Evolutionary conservation across 64 coral and sea anemone species (phyloP).

Genomic region (Montipora sp.): DNA sequence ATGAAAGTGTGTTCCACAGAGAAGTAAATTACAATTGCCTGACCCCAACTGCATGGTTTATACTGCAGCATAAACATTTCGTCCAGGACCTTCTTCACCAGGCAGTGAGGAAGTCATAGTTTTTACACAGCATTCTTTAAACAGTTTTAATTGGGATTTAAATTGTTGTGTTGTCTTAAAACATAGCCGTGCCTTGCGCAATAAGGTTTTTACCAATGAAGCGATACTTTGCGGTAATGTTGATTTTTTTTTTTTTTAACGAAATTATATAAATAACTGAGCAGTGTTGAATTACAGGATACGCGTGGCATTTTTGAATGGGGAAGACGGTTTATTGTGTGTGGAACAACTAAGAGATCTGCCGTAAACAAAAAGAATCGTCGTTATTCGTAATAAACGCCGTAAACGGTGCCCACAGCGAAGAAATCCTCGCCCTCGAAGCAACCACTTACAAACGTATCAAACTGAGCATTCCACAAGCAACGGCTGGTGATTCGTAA

Average conservation of each 20-base stretch:
- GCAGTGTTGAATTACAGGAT: neutral
- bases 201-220: neutral
- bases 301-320: no score
- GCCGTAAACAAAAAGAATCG: neutral
- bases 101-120: neutral
- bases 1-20: neutral
- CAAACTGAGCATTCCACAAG: slow-evolving; percentile 70
- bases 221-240: neutral
- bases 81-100: neutral
- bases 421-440: slow-evolving; percentile 63
- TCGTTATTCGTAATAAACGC: slow-evolving; percentile 65
- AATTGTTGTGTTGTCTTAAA: neutral
- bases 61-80: neutral
- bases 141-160: neutral
- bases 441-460: slow-evolving; percentile 56
- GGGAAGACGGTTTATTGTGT: neutral
- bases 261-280: neutral
- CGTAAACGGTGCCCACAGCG: slow-evolving; percentile 76
- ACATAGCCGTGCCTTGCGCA: neutral
- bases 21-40: neutral
- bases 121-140: neutral
- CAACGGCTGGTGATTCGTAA: slow-evolving; percentile 71
- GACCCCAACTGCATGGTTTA: neutral
- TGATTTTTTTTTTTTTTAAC: neutral
- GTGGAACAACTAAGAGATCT: neutral